phyloP scores from a whole-genome alignment of 2,797 vertebrate genomes.

The Myotis pilosus region DNA sequence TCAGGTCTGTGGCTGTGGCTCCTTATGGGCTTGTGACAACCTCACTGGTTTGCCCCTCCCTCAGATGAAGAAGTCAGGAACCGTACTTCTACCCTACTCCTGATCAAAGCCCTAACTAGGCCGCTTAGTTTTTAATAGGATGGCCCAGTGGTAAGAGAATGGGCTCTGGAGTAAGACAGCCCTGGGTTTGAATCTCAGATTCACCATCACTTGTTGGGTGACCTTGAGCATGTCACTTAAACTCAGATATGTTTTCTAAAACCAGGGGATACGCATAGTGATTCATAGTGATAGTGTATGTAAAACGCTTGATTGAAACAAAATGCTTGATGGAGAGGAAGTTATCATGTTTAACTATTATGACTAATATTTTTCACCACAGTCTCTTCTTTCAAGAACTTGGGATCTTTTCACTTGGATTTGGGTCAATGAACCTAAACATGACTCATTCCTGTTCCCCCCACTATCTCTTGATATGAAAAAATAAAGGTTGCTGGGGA shows the following conservation, averaged over 20 bases:
- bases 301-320: not conserved
- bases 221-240: not conserved
- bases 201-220: not conserved
- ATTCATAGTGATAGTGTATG: not conserved
- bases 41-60: not conserved
- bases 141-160: not conserved
- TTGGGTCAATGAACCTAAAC: not conserved
- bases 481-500: not conserved
- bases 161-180: not conserved
- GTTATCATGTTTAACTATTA: not conserved
- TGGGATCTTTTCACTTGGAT: not conserved
- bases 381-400: not conserved
- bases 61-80: not conserved
- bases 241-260: not conserved
- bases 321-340: not conserved
- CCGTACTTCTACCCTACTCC: not conserved
- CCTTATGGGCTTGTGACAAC: not conserved
- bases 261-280: not conserved
- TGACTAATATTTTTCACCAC: not conserved
- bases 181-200: slow-evolving; percentile 30
- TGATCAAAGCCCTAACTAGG: not conserved
- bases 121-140: not conserved
- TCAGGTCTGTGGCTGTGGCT: not conserved
- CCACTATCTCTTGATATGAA: not conserved
- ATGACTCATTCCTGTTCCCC: not conserved